Evolutionary conservation across 2,113 vertebrate species (phyloP).

Genomic region (Alouatta palliata): DNA sequence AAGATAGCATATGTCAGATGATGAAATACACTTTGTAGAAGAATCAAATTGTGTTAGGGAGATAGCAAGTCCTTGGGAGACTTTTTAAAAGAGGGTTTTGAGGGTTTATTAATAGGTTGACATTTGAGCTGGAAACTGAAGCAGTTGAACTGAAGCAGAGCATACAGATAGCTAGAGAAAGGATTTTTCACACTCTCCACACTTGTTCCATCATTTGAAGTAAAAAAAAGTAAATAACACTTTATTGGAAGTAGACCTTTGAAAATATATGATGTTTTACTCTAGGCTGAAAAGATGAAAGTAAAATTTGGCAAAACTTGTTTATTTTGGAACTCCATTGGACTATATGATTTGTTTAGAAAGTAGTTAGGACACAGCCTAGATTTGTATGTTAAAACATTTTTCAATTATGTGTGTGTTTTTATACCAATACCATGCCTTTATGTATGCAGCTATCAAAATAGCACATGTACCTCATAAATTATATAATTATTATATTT

Average conservation of each 20-base stretch:
- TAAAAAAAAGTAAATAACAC: not conserved
- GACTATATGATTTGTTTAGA: not conserved
- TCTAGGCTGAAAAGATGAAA: not conserved
- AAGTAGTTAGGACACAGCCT: not conserved
- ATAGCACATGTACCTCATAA: not conserved
- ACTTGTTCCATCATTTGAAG: not conserved
- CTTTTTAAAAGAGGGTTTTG: not conserved
- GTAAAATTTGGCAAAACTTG: not conserved
- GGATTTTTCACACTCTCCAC: not conserved
- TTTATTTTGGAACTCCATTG: not conserved
- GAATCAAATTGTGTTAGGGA: too few relatives aligned
- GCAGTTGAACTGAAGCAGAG: not conserved
- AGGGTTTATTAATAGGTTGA: not conserved
- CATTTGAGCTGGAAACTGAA: not conserved
- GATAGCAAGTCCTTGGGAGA: accelerated
- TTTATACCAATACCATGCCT: not conserved
- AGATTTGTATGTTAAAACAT: not conserved
- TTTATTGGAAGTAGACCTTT: not conserved
- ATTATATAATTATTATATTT: not conserved
- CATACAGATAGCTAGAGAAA: not conserved
- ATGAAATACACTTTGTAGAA: not conserved
- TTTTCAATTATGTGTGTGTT: not conserved
- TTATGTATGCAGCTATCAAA: not conserved
- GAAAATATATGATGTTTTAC: not conserved
- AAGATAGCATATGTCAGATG: not conserved